Conservation (phyloP, 2,888 invertebrate genomes). For the Melieria picta region DNA sequence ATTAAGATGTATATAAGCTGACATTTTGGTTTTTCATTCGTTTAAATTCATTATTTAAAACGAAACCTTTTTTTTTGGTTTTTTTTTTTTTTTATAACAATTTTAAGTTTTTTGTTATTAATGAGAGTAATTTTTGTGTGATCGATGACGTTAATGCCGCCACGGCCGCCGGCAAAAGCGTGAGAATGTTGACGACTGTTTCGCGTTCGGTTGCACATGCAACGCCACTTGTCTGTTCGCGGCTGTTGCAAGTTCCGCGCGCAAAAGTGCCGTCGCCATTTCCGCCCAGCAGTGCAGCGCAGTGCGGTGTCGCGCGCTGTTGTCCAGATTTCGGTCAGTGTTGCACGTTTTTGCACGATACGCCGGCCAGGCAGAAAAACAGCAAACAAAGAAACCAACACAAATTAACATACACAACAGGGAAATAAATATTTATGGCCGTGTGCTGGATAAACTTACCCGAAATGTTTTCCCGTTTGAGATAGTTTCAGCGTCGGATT, state of each 20-base stretch:
- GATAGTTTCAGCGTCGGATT: no score
- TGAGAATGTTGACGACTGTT: not conserved
- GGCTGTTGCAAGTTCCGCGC: not conserved
- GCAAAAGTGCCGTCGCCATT: not conserved
- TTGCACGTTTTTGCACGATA: no score
- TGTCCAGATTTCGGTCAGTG: no score
- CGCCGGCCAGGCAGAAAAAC: no score
- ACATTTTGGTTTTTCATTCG: not conserved
- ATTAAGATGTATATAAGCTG: constrained; percentile 19
- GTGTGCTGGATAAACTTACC: no score
- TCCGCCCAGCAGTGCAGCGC: not conserved
- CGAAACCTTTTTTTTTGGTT: not conserved
- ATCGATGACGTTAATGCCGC: constrained; percentile 7
- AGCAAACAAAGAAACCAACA: no score
- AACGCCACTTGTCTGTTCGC: not conserved
- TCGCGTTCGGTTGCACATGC: no score
- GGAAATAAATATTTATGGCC: no score
- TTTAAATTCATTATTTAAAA: not conserved
- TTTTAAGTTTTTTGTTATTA: constrained; percentile 14
- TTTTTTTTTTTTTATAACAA: not conserved
- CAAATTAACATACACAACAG: no score
- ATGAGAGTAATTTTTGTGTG: constrained; percentile 22
- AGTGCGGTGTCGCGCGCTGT: not conserved
- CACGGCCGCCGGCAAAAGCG: not conserved
- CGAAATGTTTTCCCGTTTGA: no score